Base-by-base conservation (phyloP, 2,113 vertebrate genomes). In the Mystacornis crossleyi region DNA sequence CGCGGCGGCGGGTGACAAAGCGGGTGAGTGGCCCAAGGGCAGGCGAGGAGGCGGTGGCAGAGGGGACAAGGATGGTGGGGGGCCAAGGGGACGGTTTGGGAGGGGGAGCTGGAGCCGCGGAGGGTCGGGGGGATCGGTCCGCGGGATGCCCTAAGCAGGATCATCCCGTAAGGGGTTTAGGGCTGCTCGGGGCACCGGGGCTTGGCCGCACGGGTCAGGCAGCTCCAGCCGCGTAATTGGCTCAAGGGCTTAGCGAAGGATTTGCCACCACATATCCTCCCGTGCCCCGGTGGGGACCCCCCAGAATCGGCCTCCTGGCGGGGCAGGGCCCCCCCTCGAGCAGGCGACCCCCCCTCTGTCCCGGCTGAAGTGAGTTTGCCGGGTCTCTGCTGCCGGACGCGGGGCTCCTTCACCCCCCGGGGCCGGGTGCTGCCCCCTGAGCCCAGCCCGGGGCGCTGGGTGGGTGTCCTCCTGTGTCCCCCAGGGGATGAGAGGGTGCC, bases 111-210 rank as follows among this genome's bases (percentile, higher is more conserved):
- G 6, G 31, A 19, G 61, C 4, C 1, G 3, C 8, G 2, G 26
- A 50, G 70, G 15, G 8, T 0, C 1, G 54, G 6, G 25, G 28
- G 34, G 33, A 2, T 2, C 17, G 50, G 19, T 28, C 50, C 1
- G 5, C 1, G 43, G 69, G 58, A 34, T 4, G 14, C 67, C 69
- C 17, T 87, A 66, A 93, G 84, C 71, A 26, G 90, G 90, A 91
- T 96, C 61, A 95, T 93, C 90, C 65, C 74, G 15, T 70, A 85
- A 81, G 20, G 87, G 61, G 61, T 79, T 94, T 93, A 90, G 7
- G 38, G 42, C 61, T 15, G 29, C 70, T 55, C 31, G 4, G 81
- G 72, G 40, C 84, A 64, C 18, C 7, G 70, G 9, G 58, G 36
- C 69, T 85, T 9, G 16, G 18, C 65, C 14, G 26, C 43, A 5